A percentile compares a stretch with the other conserved stretches of the same genome.
phyloP scores from a whole-genome alignment of 1,140 invertebrate genomes.

The Steinernema khuongi region DNA sequence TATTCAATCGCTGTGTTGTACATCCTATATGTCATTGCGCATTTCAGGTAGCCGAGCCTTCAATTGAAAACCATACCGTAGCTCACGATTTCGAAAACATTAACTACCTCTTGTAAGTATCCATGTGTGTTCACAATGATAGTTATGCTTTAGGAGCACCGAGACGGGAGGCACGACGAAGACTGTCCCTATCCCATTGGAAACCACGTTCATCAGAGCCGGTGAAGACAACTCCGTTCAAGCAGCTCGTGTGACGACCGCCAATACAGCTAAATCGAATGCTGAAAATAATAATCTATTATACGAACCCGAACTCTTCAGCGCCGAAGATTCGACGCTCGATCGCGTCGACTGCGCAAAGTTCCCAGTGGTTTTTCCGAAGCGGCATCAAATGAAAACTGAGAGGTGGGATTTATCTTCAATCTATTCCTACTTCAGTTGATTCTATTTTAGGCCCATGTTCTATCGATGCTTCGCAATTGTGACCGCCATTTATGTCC shows the following conservation, averaged over 20 bases:
- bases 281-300: neutral
- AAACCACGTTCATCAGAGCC: neutral
- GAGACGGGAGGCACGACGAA: neutral
- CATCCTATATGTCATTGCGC: neutral
- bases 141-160: neutral
- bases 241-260: neutral
- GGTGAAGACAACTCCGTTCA: neutral
- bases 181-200: neutral
- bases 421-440: neutral
- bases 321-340: neutral
- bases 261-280: neutral
- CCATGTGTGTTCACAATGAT: neutral
- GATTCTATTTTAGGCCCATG: neutral
- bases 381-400: neutral
- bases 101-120: neutral
- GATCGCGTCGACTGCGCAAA: neutral
- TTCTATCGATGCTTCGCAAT: neutral
- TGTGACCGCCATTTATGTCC: neutral
- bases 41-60: neutral
- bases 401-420: neutral
- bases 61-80: neutral
- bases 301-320: neutral
- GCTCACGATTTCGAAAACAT: neutral
- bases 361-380: neutral
- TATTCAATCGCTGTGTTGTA: no score